Evolutionary conservation across 1,140 invertebrate genomes (phyloP).

Genomic region (Brachionus paranguensis): DNA sequence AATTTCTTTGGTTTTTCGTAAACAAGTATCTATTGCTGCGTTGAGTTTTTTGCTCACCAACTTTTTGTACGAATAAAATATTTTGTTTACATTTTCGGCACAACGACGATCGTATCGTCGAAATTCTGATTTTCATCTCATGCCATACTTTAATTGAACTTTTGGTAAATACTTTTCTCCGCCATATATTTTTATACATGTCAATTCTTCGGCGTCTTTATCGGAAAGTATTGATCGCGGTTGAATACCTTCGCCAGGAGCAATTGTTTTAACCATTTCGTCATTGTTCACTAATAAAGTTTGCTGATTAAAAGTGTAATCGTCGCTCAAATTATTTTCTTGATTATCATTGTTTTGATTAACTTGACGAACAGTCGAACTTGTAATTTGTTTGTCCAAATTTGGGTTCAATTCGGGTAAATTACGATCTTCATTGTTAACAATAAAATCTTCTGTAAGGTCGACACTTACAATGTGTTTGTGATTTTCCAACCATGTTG

Average conservation of each 20-base stretch:
- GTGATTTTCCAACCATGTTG: not conserved
- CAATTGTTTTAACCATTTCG: too few species aligned
- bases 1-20: not conserved
- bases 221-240: not conserved
- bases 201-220: not conserved
- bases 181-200: not conserved
- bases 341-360: too few species aligned
- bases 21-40: not conserved
- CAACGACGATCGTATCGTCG: not conserved
- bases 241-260: not conserved
- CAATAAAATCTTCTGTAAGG: not conserved
- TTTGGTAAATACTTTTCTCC: not conserved
- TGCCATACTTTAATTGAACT: not conserved
- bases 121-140: not conserved
- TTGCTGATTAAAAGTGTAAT: too few species aligned
- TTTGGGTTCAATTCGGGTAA: too few species aligned
- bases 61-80: not conserved
- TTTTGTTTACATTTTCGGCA: not conserved
- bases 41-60: not conserved
- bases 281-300: too few species aligned
- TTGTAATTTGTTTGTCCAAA: too few species aligned
- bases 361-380: too few species aligned
- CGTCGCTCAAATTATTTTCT: too few species aligned
- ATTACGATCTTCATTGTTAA: too few species aligned
- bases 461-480: not conserved